Base-by-base conservation (phyloP, 1,140 invertebrate genomes). In the Trypoxylus dichotomus region DNA sequence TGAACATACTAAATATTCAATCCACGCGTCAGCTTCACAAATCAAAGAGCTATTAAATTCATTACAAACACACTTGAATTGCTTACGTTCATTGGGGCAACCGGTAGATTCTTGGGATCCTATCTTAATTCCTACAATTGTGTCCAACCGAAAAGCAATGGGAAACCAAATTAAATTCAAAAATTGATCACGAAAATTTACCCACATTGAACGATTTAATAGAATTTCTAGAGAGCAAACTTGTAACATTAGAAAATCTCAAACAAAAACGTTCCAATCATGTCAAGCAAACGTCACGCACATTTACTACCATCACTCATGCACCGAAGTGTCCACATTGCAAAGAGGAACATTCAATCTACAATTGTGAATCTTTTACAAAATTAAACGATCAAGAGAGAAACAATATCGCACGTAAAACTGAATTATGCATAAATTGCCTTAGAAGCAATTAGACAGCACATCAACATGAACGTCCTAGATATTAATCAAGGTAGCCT, bases 101-200 rank as follows among this genome's bases (percentile, higher is more conserved):
- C 77, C 81, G 6, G 43, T 77, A 3, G 77, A 82, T 11, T 1
- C 54, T 0, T 83, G 81, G 81, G 79, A 83, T 72, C 41, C 75
- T 0, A 29, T 83, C 7, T 47, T 83, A 43, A 58, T 83, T 13
- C 54, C 72, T 41, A 78, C 79, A 42, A 54, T 82, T 10, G 37
- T 41, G 25, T 32, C 72, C 19, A 10, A 76, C 77, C 1, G 75
- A 42, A 6, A 54, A 79, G 72, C 72, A 78, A 6, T 83, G 82
- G 81, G 79, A 82, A 74, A 24, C 68, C 25, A 74, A 58, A 21
- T 37, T 79, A 11, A 80, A 79, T 72, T 24, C 25, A 72, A 25
- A 60, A 43, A 43, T 15, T 15, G 58, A 24, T n/a, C n/a, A n/a
- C n/a, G n/a, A n/a, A n/a, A n/a, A n/a, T n/a, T n/a, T n/a, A n/a